Base-by-base conservation (phyloP, 1,140 invertebrate genomes). In the Belonocnema kinseyi region DNA sequence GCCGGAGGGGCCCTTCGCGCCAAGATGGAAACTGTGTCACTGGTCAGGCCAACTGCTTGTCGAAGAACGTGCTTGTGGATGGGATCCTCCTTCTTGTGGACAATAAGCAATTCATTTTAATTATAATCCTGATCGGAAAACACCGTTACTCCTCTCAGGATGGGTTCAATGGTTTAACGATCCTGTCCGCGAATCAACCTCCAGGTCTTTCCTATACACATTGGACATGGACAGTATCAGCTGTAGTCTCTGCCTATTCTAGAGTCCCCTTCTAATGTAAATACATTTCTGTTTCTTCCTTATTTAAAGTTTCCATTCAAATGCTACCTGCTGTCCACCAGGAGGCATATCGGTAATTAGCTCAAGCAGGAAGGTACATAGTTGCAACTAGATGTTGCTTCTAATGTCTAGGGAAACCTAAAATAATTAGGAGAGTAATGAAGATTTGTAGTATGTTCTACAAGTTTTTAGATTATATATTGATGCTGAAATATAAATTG, bases 61-160 rank as follows among this genome's bases (percentile, higher is more conserved):
- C 75, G 33, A 33, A 51, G 46, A 21, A 75, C 72, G 74, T n/a
- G 46, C 71, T 77, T 77, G 70, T 76, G 75, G 76, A 58, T 77
- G 75, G 76, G 79, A 81, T 77, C 75, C 72, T 74, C 50, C 66
- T 77, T 75, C 54, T 71, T 56, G 19, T 73, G 74, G 80, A 84
- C 83, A 84, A 86, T 86, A 78, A 82, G 80, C 75, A 80, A 84
- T 85, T 84, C 83, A 81, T 83, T 83, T 83, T 85, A 85, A 85
- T 85, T 84, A 84, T 80, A 84, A 84, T 83, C 73, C 79, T 61
- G 75, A 85, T 83, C 78, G 77, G 74, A 26, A 72, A 77, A 58
- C 54, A 82, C 83, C 83, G 83, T 84, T 83, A 80, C 54, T 72
- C 72, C 70, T 13, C 46, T 77, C 51, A 51, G 5, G 76, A 54